Percentiles rank a stretch among this genome's conserved stretches.
Conservation (phyloP, 2,888 invertebrate genomes). For the Thysanoteuthis rhombus region DNA sequence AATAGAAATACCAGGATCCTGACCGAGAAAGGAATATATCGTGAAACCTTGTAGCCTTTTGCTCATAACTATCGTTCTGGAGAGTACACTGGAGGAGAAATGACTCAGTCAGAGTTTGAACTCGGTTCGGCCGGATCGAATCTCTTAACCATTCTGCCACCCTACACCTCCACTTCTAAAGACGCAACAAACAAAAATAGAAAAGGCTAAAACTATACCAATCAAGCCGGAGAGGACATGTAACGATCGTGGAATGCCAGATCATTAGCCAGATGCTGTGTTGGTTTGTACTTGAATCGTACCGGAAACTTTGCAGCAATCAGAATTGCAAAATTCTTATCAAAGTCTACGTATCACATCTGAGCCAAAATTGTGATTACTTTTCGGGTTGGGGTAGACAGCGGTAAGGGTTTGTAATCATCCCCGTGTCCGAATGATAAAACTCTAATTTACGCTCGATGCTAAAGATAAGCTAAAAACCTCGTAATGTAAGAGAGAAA, state of each 20-base stretch:
- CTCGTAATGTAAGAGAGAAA: background rate
- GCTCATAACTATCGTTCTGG: too few relatives aligned
- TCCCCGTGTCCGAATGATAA: background rate
- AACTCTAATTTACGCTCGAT: background rate
- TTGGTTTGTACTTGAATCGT: background rate
- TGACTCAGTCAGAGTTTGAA: too few relatives aligned
- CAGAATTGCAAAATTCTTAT: background rate
- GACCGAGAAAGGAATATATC: too few relatives aligned
- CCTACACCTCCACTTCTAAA: too few relatives aligned
- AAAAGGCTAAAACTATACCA: background rate
- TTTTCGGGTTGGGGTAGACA: background rate
- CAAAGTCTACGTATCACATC: background rate
- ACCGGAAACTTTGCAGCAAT: background rate
- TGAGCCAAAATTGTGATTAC: background rate
- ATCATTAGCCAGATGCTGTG: background rate
- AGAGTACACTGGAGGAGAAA: too few relatives aligned
- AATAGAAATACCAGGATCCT: too few relatives aligned
- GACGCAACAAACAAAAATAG: too few relatives aligned
- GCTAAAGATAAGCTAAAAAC: background rate
- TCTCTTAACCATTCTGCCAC: too few relatives aligned
- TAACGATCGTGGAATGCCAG: background rate
- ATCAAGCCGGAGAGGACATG: background rate
- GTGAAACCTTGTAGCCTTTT: too few relatives aligned
- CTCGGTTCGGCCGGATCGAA: too few relatives aligned
- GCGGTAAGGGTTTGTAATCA: background rate